Conservation (phyloP, 2,797 vertebrate species). For the Falco berigora region DNA sequence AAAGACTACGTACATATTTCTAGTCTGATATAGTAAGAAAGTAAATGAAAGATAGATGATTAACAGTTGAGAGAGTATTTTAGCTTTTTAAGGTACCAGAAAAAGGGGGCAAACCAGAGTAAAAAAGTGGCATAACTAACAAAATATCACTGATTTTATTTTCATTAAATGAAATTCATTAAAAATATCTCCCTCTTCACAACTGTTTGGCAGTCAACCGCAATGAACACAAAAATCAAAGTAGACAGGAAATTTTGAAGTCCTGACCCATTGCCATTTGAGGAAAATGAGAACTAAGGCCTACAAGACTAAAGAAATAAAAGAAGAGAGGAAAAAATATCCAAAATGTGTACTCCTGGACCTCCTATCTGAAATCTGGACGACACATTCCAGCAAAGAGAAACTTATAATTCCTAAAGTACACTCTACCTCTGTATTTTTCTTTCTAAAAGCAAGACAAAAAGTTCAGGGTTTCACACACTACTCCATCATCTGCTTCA, state of each 20-base stretch:
- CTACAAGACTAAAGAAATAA: background rate
- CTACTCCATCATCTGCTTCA: background rate
- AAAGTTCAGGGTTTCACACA: background rate
- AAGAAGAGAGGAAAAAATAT: background rate
- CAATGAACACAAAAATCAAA: background rate
- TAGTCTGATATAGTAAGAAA: background rate
- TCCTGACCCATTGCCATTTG: background rate
- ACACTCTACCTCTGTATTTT: background rate
- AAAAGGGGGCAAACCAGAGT: background rate
- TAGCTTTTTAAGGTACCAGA: background rate
- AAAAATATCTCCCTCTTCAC: background rate
- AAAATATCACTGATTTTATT: background rate
- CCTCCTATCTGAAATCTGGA: background rate
- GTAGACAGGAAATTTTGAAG: background rate
- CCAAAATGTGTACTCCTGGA: background rate
- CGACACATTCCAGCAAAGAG: background rate
- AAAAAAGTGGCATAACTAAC: background rate
- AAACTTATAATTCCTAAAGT: background rate
- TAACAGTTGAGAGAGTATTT: background rate
- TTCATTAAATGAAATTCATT: background rate
- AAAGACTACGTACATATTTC: background rate
- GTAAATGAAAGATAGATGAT: background rate
- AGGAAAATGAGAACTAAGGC: background rate
- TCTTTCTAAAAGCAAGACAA: background rate
- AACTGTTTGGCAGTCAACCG: background rate